Conservation (phyloP, 2,113 vertebrate genomes). For the Phyllopteryx taeniolatus region DNA sequence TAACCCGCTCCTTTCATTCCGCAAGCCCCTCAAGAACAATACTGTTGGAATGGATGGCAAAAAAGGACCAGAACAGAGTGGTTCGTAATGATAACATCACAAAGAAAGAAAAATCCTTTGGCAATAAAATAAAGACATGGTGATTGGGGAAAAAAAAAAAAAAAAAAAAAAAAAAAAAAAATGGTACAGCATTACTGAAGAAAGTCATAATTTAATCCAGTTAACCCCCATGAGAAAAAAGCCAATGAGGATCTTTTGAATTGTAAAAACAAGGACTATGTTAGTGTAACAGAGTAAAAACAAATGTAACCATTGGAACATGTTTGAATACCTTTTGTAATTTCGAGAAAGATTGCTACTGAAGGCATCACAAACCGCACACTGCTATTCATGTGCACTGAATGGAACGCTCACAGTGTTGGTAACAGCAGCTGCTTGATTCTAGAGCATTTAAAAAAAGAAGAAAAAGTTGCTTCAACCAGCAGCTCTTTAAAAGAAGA, state of each 20-base stretch:
- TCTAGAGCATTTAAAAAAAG: slow-evolving; percentile 19
- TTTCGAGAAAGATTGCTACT: slow-evolving; percentile 58
- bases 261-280: slow-evolving; percentile 24
- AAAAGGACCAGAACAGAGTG: neutral
- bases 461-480: slow-evolving; percentile 25
- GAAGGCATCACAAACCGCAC: slow-evolving; percentile 31
- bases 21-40: neutral
- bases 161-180: neutral
- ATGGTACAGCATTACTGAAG: neutral
- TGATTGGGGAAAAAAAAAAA: neutral
- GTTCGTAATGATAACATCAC: neutral
- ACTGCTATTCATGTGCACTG: slow-evolving; percentile 6
- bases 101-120: neutral
- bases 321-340: slow-evolving; percentile 37
- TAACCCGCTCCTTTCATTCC: slow-evolving; percentile 29
- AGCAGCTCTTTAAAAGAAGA: slow-evolving; percentile 24
- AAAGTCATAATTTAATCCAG: slow-evolving; percentile 17
- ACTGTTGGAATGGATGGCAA: neutral
- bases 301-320: neutral
- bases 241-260: slow-evolving; percentile 14
- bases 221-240: slow-evolving; percentile 3
- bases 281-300: slow-evolving; percentile 8
- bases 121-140: slow-evolving; percentile 21
- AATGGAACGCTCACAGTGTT: slow-evolving; percentile 8
- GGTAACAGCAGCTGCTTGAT: slow-evolving; percentile 1